phyloP scores from a whole-genome alignment of 2,888 invertebrate genomes.

The Metacarcinus magister region DNA sequence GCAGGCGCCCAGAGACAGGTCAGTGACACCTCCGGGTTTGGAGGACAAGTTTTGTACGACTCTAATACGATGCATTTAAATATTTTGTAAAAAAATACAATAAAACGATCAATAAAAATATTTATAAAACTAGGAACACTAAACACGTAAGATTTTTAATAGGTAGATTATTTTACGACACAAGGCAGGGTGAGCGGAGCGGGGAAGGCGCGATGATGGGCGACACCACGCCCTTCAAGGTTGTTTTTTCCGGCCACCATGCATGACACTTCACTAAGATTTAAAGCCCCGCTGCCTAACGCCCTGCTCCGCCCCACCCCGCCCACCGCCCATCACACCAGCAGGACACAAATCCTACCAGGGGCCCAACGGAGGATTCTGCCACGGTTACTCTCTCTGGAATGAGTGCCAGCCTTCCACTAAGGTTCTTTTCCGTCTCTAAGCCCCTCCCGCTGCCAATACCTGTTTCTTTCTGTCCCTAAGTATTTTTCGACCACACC shows the following conservation, averaged over 20 bases:
- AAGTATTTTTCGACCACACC: background rate
- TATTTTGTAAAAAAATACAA: conserved; percentile 50
- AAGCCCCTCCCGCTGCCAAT: background rate
- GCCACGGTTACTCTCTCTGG: background rate
- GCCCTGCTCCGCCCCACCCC: background rate
- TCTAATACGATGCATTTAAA: conserved; percentile 49
- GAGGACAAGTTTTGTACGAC: conserved; percentile 55
- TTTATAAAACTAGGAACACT: conserved; percentile 38
- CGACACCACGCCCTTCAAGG: background rate
- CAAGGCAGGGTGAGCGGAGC: background rate
- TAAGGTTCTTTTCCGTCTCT: background rate
- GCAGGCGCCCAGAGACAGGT: conserved; percentile 44
- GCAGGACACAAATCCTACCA: background rate
- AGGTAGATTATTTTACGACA: conserved; percentile 23
- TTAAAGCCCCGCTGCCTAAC: background rate
- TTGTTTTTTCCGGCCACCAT: background rate
- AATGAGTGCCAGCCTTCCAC: no score
- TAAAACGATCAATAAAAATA: conserved; percentile 40
- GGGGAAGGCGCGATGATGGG: background rate
- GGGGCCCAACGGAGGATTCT: background rate
- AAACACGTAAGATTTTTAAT: background rate
- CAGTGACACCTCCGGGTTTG: conserved; percentile 44
- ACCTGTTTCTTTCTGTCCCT: no score
- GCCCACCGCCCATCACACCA: background rate
- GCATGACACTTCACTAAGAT: background rate